Conservation (phyloP, 2,797 vertebrate species). For the Odontamblyopus rebecca region DNA sequence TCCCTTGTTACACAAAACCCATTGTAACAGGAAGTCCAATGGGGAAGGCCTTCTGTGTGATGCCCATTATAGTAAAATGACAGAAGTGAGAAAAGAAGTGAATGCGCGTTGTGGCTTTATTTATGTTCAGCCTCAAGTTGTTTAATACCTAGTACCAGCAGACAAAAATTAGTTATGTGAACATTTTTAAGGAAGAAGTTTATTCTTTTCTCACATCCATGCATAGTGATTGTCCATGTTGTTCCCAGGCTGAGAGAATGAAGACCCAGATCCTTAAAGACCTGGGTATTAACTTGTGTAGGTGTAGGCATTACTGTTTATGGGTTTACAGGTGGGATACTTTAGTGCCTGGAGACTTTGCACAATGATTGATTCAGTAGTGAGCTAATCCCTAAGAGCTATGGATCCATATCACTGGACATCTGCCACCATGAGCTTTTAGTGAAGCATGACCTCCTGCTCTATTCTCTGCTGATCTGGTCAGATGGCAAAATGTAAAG, state of each 20-base stretch:
- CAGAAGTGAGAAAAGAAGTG: neutral
- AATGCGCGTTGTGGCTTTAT: neutral
- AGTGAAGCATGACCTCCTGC: conserved; percentile 42
- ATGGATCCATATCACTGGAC: conserved; percentile 38
- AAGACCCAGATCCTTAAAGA: conserved; percentile 51
- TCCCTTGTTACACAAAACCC: neutral
- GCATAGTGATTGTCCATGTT: conserved; percentile 1
- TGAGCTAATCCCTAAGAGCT: conserved; percentile 51
- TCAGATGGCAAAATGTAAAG: neutral
- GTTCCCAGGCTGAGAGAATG: conserved; percentile 56
- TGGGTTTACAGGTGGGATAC: conserved; percentile 35
- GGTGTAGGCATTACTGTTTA: conserved; percentile 48
- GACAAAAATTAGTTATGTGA: no score
- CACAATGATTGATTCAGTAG: conserved; percentile 54
- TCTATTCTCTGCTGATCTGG: conserved; percentile 24
- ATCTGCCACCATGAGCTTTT: conserved; percentile 44
- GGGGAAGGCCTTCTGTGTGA: conserved; percentile 33
- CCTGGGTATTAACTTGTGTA: conserved; percentile 34
- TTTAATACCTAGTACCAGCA: neutral
- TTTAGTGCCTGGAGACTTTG: neutral
- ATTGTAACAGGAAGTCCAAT: conserved; percentile 30
- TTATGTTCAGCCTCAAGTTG: neutral
- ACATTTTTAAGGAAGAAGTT: neutral
- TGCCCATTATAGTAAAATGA: conserved; percentile 1
- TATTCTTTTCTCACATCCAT: neutral